phyloP scores from a whole-genome alignment of 2,888 invertebrate genomes.

The Agonopterix subpropinquella region DNA sequence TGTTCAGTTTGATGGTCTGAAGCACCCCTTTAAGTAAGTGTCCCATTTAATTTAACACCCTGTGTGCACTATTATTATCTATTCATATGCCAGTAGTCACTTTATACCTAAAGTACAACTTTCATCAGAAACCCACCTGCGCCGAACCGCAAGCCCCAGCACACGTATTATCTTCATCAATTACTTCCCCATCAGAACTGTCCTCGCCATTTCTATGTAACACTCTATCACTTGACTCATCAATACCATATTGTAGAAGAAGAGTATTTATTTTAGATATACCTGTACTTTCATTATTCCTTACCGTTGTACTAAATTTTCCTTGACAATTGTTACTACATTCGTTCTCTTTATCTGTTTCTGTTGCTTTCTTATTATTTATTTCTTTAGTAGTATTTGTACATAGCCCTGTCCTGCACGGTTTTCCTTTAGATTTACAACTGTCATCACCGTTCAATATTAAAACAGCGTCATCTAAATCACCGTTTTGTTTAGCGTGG shows the following conservation, averaged over 20 bases:
- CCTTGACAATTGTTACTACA: slow-evolving; percentile 24
- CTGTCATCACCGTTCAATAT: slow-evolving; percentile 26
- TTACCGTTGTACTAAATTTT: slow-evolving; percentile 23
- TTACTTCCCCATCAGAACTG: slow-evolving; percentile 22
- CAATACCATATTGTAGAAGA: slow-evolving; percentile 41
- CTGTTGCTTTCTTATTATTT: not conserved
- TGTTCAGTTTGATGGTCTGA: too few relatives aligned
- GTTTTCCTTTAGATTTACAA: slow-evolving; percentile 19
- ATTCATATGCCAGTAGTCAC: too few relatives aligned
- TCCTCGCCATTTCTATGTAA: slow-evolving; percentile 13
- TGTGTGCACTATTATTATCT: too few relatives aligned
- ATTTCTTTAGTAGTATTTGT: slow-evolving; percentile 16
- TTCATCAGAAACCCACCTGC: slow-evolving; percentile 44
- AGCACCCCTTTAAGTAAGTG: too few relatives aligned
- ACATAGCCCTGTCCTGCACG: slow-evolving; percentile 25
- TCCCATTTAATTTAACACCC: too few relatives aligned
- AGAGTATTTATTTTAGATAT: slow-evolving; percentile 37
- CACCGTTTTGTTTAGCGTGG: slow-evolving; percentile 32
- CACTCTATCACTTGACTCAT: slow-evolving; percentile 15
- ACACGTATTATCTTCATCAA: slow-evolving; percentile 44
- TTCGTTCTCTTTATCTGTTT: slow-evolving; percentile 16
- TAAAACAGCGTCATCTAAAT: slow-evolving; percentile 30
- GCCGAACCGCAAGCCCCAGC: slow-evolving; percentile 47
- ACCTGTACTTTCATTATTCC: slow-evolving; percentile 13
- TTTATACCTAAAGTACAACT: not conserved